Base-by-base conservation (phyloP, 2,797 vertebrate genomes). In the Myotis findleyi region DNA sequence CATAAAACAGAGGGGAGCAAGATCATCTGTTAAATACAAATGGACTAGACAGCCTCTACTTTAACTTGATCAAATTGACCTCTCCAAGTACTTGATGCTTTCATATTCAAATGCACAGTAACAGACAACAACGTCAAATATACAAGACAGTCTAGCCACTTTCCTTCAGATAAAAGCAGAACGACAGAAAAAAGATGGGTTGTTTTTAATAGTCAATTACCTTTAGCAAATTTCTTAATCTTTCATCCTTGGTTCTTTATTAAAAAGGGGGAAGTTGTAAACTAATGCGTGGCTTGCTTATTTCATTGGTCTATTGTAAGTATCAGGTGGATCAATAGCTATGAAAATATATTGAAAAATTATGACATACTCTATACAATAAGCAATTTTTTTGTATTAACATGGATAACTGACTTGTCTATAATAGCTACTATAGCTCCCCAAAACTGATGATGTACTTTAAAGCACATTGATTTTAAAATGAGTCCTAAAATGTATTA, bases 401-500 rank as follows among this genome's bases (percentile, higher is more conserved):
- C 23, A 30, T 38, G 57, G 36, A 82, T 87, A 80, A 76, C 49
- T 47, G 66, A 84, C 27, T 66, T 90, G 25, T 75, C 83, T 87
- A 53, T 36, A 64, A 47, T 62, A 84, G 14, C 33, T 30, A 72
- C 41, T 7, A 47, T 17, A 44, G 13, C 3, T 93, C 89, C 68
- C 55, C 21, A 16, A 96, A 96, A 95, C 69, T 68, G 25, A 93
- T 83, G 64, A 80, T 23, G 1, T 91, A 82, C 12, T 72, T 91
- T 36, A 62, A 30, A 88, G 55, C 49, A 89, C 72, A 85, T 75
- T 55, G 57, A 94, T 81, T 89, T 93, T 81, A 89, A 94, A 93
- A 85, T 93, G 25, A 85, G 64, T 95, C 41, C 53, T 86, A 71
- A 96, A 95, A 91, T 75, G 41, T 88, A 68, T 77, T 87, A 83